phyloP scores from a whole-genome alignment of 2,797 vertebrate species.

The Pangasius mekongensis region DNA sequence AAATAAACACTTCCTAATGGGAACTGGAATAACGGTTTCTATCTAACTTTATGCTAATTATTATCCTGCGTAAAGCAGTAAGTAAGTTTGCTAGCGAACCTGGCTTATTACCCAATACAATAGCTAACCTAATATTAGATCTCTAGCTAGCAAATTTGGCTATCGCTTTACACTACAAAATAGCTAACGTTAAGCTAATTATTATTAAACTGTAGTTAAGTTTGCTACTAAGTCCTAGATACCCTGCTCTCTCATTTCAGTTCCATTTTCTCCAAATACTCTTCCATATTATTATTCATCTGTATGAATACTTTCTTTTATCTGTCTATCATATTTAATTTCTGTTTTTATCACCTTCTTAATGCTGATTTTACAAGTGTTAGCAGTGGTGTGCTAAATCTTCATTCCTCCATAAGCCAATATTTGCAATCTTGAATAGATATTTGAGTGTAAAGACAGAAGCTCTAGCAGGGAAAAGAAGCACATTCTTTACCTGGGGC shows the following conservation, averaged over 20 bases:
- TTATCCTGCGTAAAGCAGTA: background rate
- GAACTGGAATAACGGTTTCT: too few species aligned
- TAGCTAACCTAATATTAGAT: background rate
- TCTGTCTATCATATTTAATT: background rate
- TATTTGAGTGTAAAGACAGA: background rate
- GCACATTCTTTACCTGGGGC: constrained; percentile 25
- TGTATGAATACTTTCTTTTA: background rate
- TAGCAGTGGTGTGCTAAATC: background rate
- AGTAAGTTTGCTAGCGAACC: background rate
- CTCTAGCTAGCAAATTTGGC: background rate
- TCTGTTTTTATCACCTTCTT: background rate
- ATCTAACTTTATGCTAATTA: background rate
- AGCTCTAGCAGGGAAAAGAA: background rate
- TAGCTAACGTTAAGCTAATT: background rate
- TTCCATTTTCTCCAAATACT: background rate
- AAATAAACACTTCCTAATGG: background rate
- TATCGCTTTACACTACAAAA: background rate
- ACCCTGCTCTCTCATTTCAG: background rate
- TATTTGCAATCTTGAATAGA: background rate
- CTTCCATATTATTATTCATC: background rate
- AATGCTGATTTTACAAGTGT: background rate
- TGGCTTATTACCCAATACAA: background rate
- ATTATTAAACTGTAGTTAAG: background rate
- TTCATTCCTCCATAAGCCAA: background rate
- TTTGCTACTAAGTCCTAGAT: background rate